Percentiles rank a stretch among this genome's conserved stretches.
Evolutionary conservation across 2,113 vertebrate genomes (phyloP).

Genomic region (Epinephelus moara): DNA sequence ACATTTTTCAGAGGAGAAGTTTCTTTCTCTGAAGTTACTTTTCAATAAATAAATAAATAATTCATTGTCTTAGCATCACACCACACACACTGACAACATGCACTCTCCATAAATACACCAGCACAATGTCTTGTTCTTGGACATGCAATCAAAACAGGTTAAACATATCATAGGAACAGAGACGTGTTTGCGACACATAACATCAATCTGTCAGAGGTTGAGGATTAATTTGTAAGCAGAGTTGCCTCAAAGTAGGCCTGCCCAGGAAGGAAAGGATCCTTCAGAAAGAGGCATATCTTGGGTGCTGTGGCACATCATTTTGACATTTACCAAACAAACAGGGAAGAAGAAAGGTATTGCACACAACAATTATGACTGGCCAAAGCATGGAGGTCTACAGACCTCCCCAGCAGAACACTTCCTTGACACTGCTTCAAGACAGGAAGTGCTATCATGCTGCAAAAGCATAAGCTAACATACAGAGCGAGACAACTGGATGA

Average conservation of each 20-base stretch:
- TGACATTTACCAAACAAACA: slow-evolving; percentile 72
- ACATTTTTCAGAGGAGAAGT: not conserved
- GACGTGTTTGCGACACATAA: slow-evolving; percentile 30
- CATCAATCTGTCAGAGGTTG: slow-evolving; percentile 42
- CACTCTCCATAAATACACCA: slow-evolving; percentile 2
- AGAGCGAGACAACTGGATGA: slow-evolving; percentile 33
- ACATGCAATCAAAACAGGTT: slow-evolving; percentile 42
- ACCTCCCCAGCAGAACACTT: slow-evolving; percentile 28
- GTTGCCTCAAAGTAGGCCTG: slow-evolving; percentile 40
- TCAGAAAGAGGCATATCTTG: slow-evolving; percentile 52
- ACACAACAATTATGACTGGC: slow-evolving; percentile 31
- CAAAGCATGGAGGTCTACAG: slow-evolving; percentile 27
- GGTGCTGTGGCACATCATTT: slow-evolving; percentile 27
- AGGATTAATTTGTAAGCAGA: slow-evolving; percentile 25
- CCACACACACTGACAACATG: not conserved
- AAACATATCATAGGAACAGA: slow-evolving; percentile 2
- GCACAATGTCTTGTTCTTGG: not conserved
- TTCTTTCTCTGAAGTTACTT: not conserved
- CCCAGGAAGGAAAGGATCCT: slow-evolving; percentile 73
- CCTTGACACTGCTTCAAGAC: slow-evolving; percentile 43
- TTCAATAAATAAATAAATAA: not conserved
- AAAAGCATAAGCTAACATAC: slow-evolving; percentile 23
- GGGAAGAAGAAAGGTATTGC: slow-evolving; percentile 11
- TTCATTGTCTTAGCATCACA: not conserved
- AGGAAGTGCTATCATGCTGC: slow-evolving; percentile 71